Evolutionary conservation across 2,797 vertebrate species (phyloP).

Genomic region (Antrozous pallidus): DNA sequence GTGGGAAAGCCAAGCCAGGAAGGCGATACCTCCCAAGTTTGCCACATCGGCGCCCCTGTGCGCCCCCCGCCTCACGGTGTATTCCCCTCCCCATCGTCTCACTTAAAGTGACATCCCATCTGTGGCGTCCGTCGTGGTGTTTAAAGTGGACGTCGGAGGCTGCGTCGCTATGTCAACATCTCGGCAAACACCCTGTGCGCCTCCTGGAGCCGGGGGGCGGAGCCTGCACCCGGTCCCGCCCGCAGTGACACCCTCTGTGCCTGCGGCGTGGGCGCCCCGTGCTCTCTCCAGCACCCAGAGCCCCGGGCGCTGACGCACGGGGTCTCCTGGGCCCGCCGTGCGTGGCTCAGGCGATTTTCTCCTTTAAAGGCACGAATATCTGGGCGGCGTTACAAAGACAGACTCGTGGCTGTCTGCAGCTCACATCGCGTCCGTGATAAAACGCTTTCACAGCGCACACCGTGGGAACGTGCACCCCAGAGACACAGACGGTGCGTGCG

Average conservation of each 20-base stretch:
- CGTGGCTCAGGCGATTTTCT: no score
- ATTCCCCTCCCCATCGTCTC: neutral
- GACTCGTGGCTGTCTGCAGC: neutral
- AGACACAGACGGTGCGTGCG: no score
- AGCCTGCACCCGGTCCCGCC: no score
- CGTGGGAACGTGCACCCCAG: rapidly evolving
- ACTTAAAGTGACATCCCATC: neutral
- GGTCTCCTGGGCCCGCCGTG: no score
- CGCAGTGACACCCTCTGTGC: no score
- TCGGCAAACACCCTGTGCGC: neutral
- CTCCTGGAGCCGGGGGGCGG: no score
- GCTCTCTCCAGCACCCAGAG: no score
- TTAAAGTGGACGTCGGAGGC: neutral
- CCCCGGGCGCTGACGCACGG: no score
- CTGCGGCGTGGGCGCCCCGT: no score
- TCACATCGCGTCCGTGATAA: neutral
- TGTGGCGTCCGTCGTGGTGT: neutral
- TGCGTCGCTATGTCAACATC: neutral
- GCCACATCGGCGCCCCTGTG: neutral
- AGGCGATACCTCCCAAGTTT: neutral
- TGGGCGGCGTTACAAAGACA: rapidly evolving
- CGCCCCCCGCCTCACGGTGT: no score
- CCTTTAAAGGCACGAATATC: no score
- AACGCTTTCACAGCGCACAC: neutral
- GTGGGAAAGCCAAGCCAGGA: neutral